Percentiles rank a stretch among this genome's conserved stretches.
Conservation (phyloP, 2,888 invertebrate genomes). For the Antheraea assamensis region DNA sequence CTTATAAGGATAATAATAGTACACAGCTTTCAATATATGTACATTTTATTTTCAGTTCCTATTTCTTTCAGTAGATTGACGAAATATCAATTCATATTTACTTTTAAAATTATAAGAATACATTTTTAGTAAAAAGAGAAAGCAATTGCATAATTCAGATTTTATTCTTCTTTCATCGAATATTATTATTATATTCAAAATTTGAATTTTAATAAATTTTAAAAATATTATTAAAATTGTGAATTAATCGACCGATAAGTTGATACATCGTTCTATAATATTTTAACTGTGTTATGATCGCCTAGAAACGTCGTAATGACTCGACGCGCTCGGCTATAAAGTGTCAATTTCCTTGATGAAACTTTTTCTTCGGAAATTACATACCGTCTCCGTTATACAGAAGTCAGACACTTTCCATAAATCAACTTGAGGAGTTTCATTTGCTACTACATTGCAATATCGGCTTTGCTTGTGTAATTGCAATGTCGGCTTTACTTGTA, state of each 20-base stretch:
- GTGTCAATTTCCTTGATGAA: conserved; percentile 49
- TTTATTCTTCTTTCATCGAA: background rate
- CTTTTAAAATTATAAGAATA: background rate
- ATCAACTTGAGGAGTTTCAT: background rate
- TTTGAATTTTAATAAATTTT: background rate
- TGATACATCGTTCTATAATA: conserved; percentile 27
- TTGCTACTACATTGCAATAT: background rate
- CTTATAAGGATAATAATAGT: background rate
- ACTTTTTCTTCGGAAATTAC: conserved; percentile 37
- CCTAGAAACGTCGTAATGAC: conserved; percentile 42
- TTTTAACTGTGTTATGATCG: conserved; percentile 20
- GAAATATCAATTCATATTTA: background rate
- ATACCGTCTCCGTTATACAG: conserved; percentile 19
- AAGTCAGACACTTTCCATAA: conserved; percentile 15
- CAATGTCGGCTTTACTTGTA: background rate
- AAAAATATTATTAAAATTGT: background rate
- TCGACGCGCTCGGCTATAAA: conserved; percentile 42
- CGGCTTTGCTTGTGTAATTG: background rate
- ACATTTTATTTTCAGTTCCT: background rate
- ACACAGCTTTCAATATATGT: background rate
- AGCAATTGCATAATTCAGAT: background rate
- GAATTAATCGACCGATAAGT: background rate
- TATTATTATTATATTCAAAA: background rate
- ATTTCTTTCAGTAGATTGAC: background rate
- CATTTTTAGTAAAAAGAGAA: background rate